These are phyloP conservation scores for Phoebastria nigripes DNA, from an alignment of 2,797 vertebrate genomes.

Conservation along the genomic window DNA sequence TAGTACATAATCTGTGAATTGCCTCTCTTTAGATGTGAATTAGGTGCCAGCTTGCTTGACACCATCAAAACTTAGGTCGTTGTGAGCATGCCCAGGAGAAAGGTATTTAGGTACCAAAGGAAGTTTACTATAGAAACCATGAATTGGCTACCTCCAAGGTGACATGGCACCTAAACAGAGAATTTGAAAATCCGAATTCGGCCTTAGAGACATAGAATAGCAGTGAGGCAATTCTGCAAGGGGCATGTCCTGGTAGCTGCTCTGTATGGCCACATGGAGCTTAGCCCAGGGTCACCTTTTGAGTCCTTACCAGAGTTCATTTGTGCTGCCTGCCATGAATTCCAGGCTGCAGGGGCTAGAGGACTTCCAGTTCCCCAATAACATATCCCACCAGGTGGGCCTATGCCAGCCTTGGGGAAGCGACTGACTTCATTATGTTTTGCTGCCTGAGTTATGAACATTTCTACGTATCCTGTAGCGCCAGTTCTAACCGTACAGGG, in stretches of 20 bases:
- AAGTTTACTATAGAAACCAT: not conserved
- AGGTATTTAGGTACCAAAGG: not conserved
- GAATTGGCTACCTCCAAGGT: not conserved
- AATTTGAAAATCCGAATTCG: not conserved
- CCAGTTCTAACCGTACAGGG: accelerated
- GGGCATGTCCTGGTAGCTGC: not conserved
- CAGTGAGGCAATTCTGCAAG: not conserved
- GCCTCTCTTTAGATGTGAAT: not conserved
- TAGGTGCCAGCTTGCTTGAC: not conserved
- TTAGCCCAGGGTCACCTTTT: not conserved
- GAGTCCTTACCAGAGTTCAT: not conserved
- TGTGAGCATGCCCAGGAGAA: not conserved
- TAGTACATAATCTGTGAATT: not conserved
- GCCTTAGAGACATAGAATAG: not conserved
- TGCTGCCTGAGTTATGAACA: not conserved
- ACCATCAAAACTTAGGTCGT: not conserved
- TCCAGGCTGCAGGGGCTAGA: not conserved
- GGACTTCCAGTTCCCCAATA: not conserved
- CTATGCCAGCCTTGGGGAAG: not conserved
- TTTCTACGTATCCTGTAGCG: not conserved
- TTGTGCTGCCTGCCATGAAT: not conserved
- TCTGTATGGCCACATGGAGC: not conserved
- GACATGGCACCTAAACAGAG: not conserved
- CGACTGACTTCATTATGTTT: not conserved
- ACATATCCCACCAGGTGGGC: not conserved